Conservation (phyloP, 2,888 invertebrate genomes). For the Cylloceria caligata region DNA sequence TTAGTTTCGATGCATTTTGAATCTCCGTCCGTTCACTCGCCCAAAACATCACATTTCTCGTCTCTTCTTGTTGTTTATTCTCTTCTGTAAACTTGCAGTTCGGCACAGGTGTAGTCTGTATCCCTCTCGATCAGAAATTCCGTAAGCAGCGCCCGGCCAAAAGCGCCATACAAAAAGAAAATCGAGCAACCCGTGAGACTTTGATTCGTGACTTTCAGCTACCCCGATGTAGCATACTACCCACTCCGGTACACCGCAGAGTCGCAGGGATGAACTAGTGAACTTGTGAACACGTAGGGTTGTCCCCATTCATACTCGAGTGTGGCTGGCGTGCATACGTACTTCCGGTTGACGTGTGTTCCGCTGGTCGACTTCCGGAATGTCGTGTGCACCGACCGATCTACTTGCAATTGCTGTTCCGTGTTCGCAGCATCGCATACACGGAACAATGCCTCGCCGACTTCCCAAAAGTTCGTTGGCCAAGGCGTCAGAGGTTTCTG, state of each 20-base stretch:
- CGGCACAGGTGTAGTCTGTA: conserved; percentile 9
- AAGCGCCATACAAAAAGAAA: conserved; percentile 6
- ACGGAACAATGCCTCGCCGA: conserved; percentile 37
- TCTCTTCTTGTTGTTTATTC: conserved; percentile 1
- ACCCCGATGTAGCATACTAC: not conserved
- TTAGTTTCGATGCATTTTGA: not conserved
- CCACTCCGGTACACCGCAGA: not conserved
- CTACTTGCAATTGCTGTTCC: conserved; percentile 47
- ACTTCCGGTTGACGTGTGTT: conserved; percentile 53
- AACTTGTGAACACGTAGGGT: conserved; percentile 21
- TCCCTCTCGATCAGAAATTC: conserved; percentile 9
- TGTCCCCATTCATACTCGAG: conserved; percentile 14
- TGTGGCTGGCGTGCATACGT: conserved; percentile 38
- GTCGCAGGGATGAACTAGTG: conserved; percentile 29
- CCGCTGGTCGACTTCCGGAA: conserved; percentile 44
- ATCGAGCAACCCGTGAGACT: conserved; percentile 34
- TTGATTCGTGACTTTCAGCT: conserved; percentile 41
- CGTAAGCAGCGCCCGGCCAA: not conserved
- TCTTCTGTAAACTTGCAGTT: not conserved
- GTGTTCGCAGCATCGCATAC: conserved; percentile 20
- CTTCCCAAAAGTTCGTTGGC: conserved; percentile 43
- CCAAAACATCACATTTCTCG: conserved; percentile 11
- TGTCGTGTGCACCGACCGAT: conserved; percentile 35
- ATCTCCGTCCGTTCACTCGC: conserved; percentile 3
- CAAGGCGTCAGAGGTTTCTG: conserved; percentile 39